Conservation (phyloP, 2,797 vertebrate species). For the Mormyrops boulengeri region DNA sequence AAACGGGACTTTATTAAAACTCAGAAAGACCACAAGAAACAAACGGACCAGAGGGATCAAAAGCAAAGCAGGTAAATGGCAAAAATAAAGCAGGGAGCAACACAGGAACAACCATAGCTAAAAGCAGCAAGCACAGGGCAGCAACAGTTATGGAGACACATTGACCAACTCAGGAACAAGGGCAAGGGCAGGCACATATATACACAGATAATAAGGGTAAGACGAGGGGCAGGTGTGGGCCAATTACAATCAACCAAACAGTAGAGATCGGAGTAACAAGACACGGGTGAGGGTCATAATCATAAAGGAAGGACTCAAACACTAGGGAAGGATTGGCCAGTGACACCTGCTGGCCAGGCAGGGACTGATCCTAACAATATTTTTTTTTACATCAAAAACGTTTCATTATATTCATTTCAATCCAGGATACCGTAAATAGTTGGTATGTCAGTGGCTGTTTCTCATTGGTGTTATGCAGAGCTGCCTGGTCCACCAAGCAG, state of each 20-base stretch:
- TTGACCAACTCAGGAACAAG: not conserved
- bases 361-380: not conserved
- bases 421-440: not conserved
- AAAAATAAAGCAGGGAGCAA: not conserved
- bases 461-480: constrained; percentile 58
- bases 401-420: not conserved
- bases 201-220: not conserved
- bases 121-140: not conserved
- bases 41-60: not conserved
- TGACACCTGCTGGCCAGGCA: not conserved
- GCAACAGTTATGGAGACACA: not conserved
- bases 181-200: not conserved
- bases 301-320: not conserved
- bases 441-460: not conserved
- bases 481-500: constrained; percentile 74
- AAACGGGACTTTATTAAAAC: not conserved
- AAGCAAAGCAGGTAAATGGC: not conserved
- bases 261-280: not conserved
- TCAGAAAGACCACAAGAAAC: not conserved
- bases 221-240: not conserved
- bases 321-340: not conserved
- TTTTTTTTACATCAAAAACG: not conserved
- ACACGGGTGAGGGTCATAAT: not conserved
- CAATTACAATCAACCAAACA: not conserved
- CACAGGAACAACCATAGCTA: not conserved